phyloP scores from a whole-genome alignment of 2,113 vertebrate genomes.

The Mastomys coucha region DNA sequence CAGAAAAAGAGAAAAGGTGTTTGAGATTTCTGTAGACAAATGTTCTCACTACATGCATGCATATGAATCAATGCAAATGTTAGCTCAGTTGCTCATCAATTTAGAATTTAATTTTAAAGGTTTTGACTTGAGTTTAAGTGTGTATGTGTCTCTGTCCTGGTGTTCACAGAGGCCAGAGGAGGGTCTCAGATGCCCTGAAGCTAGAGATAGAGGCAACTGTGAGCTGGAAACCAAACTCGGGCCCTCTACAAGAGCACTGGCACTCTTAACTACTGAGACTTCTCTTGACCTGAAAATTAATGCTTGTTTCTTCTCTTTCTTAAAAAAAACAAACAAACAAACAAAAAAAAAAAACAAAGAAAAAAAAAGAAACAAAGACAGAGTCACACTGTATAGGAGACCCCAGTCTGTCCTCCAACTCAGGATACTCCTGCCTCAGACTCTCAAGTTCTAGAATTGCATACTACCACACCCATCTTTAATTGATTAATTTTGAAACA shows the following conservation, averaged over 20 bases:
- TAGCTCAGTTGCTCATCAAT: background rate
- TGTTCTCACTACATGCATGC: background rate
- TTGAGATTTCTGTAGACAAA: background rate
- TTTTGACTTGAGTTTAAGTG: background rate
- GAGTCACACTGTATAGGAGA: background rate
- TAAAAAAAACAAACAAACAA: too few relatives aligned
- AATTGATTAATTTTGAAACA: background rate
- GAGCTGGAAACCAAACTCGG: background rate
- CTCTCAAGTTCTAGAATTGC: background rate
- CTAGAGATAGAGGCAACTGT: background rate
- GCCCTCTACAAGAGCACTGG: background rate
- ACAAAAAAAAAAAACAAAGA: background rate
- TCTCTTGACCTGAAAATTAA: background rate
- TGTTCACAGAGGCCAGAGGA: background rate
- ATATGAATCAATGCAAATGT: background rate
- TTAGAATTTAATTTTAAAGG: background rate
- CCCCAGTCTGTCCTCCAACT: background rate
- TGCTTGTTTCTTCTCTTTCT: background rate
- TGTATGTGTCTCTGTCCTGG: background rate
- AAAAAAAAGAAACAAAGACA: background rate
- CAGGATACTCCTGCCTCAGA: background rate
- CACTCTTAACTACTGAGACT: background rate
- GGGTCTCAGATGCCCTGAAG: background rate
- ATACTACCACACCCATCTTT: background rate
- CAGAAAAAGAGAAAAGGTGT: background rate